phyloP scores from a whole-genome alignment of 1,140 invertebrate species.

The Rhynchophorus ferrugineus region DNA sequence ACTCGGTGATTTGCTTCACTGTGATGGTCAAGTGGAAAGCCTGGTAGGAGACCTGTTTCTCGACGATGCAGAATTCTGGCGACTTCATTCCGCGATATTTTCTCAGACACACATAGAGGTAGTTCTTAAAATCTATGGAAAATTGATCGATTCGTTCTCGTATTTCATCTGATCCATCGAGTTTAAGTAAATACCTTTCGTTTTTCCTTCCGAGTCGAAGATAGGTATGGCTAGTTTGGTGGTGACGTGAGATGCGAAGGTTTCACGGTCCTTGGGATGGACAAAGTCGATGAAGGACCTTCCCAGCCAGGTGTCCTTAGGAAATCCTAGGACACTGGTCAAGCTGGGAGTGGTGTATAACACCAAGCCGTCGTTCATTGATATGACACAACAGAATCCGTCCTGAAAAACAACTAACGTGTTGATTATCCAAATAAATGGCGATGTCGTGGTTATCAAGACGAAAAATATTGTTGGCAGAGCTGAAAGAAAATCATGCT shows the following conservation, averaged over 20 bases:
- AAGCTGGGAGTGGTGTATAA: conserved; percentile 66
- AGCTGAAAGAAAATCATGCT: background rate
- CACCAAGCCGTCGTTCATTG: conserved; percentile 73
- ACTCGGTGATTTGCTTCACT: conserved; percentile 53
- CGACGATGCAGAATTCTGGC: conserved; percentile 53
- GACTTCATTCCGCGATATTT: conserved; percentile 46
- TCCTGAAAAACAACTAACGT: conserved; percentile 52
- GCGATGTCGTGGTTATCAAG: background rate
- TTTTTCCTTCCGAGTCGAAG: conserved; percentile 41
- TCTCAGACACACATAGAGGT: conserved; percentile 46
- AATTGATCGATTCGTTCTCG: conserved; percentile 10
- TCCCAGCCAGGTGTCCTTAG: conserved; percentile 78
- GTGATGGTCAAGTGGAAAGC: conserved; percentile 67
- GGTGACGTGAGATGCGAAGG: conserved; percentile 49
- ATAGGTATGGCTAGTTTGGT: conserved; percentile 45
- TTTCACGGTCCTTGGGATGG: conserved; percentile 62
- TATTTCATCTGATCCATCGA: background rate
- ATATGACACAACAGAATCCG: conserved; percentile 70
- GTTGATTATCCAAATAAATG: background rate
- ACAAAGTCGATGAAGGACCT: conserved; percentile 80
- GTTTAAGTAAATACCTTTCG: conserved; percentile 27
- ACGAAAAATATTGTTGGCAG: background rate
- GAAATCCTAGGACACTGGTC: conserved; percentile 64
- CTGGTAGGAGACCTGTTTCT: conserved; percentile 54
- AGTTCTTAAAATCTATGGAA: conserved; percentile 37